phyloP scores from a whole-genome alignment of 1,140 invertebrate species.

The Conus ventricosus region DNA sequence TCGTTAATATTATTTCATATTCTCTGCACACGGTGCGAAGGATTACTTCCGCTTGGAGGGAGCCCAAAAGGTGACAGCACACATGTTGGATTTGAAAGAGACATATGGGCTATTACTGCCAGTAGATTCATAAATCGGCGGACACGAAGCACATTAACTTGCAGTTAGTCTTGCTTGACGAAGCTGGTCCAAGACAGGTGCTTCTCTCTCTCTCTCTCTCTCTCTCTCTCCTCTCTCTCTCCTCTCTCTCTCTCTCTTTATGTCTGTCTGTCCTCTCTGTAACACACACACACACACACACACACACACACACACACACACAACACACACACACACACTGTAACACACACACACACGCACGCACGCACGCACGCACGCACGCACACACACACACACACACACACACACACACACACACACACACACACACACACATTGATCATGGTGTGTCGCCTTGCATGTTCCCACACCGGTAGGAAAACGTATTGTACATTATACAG shows the following conservation, averaged over 20 bases:
- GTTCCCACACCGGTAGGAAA: no score
- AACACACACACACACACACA: not conserved
- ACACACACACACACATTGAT: slow-evolving; percentile 19
- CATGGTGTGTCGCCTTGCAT: not conserved
- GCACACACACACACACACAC: slow-evolving; percentile 29
- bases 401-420: slow-evolving; percentile 27
- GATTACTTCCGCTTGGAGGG: not conserved
- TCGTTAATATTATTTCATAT: not conserved
- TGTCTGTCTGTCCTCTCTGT: not conserved
- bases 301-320: not conserved
- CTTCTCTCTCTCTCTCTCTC: not conserved
- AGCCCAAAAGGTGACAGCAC: no score
- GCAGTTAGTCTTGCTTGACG: slow-evolving; percentile 12
- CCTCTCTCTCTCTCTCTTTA: not conserved
- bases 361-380: slow-evolving; percentile 23
- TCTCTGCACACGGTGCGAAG: not conserved
- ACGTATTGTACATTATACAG: no score
- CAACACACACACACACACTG: slow-evolving; percentile 3
- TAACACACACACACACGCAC: slow-evolving; percentile 18
- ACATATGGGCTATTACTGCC: no score
- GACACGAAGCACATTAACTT: not conserved
- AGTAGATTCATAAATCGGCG: not conserved
- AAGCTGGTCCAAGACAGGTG: not conserved
- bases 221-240: not conserved
- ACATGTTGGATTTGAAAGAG: no score